Evolutionary conservation across 2,797 vertebrate species (phyloP).

Genomic region (Brachyalestes nurse): DNA sequence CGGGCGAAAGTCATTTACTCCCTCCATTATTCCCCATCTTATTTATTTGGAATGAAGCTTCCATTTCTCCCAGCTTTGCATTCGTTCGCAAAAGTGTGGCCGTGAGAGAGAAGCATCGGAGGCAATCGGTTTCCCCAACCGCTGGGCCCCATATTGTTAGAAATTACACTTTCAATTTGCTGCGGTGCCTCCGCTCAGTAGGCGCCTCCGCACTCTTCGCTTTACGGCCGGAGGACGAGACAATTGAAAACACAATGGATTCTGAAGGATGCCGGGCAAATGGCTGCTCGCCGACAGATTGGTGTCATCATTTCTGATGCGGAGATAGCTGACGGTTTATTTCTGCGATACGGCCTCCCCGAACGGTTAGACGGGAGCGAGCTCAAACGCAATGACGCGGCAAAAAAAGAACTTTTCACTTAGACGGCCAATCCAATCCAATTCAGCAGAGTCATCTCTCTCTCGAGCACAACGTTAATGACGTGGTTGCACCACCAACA

Average conservation of each 20-base stretch:
- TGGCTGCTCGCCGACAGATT: slow-evolving; percentile 49
- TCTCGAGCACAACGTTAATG: neutral
- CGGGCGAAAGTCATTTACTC: slow-evolving; percentile 69
- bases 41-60: slow-evolving; percentile 74
- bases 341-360: slow-evolving; percentile 26
- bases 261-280: slow-evolving; percentile 41
- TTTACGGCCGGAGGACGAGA: slow-evolving; percentile 66
- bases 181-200: slow-evolving; percentile 54
- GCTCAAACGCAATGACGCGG: slow-evolving; percentile 18
- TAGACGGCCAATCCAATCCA: neutral
- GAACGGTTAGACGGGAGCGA: neutral
- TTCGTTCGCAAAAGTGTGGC: slow-evolving; percentile 63
- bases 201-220: slow-evolving; percentile 60
- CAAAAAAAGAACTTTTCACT: slow-evolving; percentile 16
- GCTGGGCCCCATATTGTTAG: slow-evolving; percentile 74
- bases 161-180: slow-evolving; percentile 82
- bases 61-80: slow-evolving; percentile 74
- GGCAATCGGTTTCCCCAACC: slow-evolving; percentile 71
- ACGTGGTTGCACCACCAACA: too few relatives aligned
- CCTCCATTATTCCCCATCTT: slow-evolving; percentile 69
- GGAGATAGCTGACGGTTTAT: slow-evolving; percentile 45
- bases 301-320: slow-evolving; percentile 54
- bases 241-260: slow-evolving; percentile 74
- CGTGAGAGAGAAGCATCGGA: slow-evolving; percentile 60
- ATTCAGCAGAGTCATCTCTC: neutral